Base-by-base conservation (phyloP, 2,888 invertebrate genomes). In the Heteropelma amictum region DNA sequence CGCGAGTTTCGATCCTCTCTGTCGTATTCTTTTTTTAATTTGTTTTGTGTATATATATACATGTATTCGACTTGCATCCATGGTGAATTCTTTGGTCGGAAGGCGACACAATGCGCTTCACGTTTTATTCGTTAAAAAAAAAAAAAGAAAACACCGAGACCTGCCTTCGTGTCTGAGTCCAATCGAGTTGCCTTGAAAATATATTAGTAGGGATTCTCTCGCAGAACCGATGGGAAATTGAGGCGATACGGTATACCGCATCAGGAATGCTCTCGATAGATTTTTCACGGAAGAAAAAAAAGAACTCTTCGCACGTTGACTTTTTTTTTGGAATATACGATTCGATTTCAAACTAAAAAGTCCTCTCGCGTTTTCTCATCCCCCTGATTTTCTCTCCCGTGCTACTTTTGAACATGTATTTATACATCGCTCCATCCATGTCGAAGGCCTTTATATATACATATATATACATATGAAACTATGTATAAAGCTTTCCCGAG, bases 171-270 rank as follows among this genome's bases (percentile, higher is more conserved):
- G 10, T 28, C 10, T 74, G 78, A 78, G 63, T 79, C 81, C 82
- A 84, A 83, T 84, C 82, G 81, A 82, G 80, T 83, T 81, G 79
- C 81, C 70, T 79, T 77, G 81, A 78, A 85, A 84, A 84, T 83
- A 83, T 84, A 85, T 85, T 83, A 85, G 82, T 83, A 79, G 79
- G 79, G 81, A 84, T 83, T 84, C 23, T 45, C 6, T 54, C 79
- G 81, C 78, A 78, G 80, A 82, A 78, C 76, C 77, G 77, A 76
- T 19, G 19, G 17, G 3, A 28, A 58, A 38, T 58, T 23, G 54
- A 38, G 14, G 38, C 26, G 56, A 38, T 56, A 40, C 12, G 19
- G 38, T 5, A 38, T 23, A n/a, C n/a, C n/a, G n/a, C 8, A 7
- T n/a, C 28, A 14, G 23, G 7, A 38, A 40, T 19, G 19, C 26